Evolutionary conservation across 2,797 vertebrate species (phyloP).

Genomic region (Micromesistius poutassou): DNA sequence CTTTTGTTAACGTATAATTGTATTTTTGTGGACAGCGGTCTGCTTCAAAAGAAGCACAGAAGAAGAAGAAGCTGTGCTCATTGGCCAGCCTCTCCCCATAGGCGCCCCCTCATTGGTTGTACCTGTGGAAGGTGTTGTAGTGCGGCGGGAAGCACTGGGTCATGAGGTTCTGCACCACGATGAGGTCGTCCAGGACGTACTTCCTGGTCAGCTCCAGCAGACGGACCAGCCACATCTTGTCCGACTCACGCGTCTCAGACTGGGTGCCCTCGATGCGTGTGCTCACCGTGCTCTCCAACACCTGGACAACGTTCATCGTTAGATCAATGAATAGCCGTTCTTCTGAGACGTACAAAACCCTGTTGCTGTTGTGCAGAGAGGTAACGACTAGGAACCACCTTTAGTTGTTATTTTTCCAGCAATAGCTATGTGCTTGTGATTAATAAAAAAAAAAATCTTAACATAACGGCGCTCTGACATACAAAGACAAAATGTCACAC

Average conservation of each 20-base stretch:
- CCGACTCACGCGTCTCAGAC: conserved; percentile 85
- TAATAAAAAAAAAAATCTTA: no score
- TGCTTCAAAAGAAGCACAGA: background rate
- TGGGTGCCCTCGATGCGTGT: conserved; percentile 92
- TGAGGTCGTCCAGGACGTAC: conserved; percentile 89
- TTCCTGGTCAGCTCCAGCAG: conserved; percentile 93
- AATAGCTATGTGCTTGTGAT: no score
- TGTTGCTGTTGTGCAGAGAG: no score
- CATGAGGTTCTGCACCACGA: conserved; percentile 89
- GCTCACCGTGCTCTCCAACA: conserved; percentile 87
- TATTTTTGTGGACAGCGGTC: no score
- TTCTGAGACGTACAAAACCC: no score
- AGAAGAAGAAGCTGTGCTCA: no score
- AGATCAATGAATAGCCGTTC: background rate
- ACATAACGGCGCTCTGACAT: no score
- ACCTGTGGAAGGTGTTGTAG: conserved; percentile 86
- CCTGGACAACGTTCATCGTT: conserved; percentile 26
- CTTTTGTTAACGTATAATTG: no score
- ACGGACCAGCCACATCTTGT: conserved; percentile 98
- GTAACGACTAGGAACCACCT: no score
- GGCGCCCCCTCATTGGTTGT: background rate
- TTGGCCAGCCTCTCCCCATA: background rate
- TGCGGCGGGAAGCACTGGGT: conserved; percentile 92
- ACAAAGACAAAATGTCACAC: no score
- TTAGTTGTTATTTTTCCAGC: no score